phyloP scores from a whole-genome alignment of 2,797 vertebrate genomes.

The Euphonia xanthogaster region DNA sequence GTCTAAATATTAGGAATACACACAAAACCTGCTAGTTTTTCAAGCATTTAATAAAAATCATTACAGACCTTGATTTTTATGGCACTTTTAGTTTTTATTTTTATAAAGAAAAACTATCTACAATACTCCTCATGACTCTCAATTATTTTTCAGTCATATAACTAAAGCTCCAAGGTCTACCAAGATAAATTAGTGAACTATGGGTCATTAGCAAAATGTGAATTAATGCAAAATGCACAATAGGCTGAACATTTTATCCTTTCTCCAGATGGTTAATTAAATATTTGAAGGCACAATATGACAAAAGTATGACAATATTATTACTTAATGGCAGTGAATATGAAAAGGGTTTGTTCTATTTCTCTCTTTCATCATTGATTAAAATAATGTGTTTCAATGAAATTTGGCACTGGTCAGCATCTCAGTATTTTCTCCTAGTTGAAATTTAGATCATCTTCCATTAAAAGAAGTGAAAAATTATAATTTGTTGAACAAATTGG shows the following conservation, averaged over 20 bases:
- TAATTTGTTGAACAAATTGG: neutral
- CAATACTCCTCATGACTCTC: neutral
- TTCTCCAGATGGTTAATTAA: slow-evolving; percentile 8
- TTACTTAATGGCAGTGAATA: neutral
- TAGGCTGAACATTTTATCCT: neutral
- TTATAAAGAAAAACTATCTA: neutral
- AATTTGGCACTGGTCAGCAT: neutral
- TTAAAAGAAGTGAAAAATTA: neutral
- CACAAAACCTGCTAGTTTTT: neutral
- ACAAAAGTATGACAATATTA: neutral
- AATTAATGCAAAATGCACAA: slow-evolving; percentile 19
- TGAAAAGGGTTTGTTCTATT: neutral
- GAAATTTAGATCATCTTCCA: neutral
- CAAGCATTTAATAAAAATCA: neutral
- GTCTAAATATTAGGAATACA: neutral
- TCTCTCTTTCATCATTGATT: neutral
- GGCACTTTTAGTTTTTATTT: neutral
- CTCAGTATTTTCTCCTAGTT: neutral
- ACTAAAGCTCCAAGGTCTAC: neutral
- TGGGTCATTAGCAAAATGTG: neutral
- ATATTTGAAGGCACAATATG: neutral
- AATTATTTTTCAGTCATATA: neutral
- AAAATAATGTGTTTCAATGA: neutral
- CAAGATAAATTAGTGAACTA: neutral
- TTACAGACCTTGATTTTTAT: neutral